Conservation (phyloP, 2,888 invertebrate species). For the Hydroisotoma schaefferi region DNA sequence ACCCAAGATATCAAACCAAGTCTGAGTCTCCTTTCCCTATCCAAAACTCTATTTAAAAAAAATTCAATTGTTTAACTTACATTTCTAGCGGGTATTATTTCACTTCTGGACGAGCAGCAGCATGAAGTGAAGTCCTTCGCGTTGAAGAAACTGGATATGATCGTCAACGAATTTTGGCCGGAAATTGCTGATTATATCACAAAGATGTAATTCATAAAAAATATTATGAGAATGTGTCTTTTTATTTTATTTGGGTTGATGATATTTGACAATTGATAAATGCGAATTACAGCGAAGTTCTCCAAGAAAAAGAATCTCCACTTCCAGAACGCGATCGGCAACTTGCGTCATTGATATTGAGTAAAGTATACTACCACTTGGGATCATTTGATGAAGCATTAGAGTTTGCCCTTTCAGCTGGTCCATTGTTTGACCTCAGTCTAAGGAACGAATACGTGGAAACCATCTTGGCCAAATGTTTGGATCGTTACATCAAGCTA, state of each 20-base stretch:
- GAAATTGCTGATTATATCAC: conserved; percentile 97
- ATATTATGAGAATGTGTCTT: neutral
- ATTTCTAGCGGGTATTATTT: conserved; percentile 91
- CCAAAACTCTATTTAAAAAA: no score
- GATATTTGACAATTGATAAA: conserved; percentile 10
- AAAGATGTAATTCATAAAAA: conserved; percentile 78
- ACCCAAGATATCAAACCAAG: no score
- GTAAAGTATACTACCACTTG: conserved; percentile 96
- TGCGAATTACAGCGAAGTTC: conserved; percentile 66
- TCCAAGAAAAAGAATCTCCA: conserved; percentile 80
- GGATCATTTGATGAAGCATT: conserved; percentile 95
- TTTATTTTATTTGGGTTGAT: conserved; percentile 14
- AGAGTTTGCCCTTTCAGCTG: conserved; percentile 95
- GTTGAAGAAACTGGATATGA: conserved; percentile 82
- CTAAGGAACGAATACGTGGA: conserved; percentile 92
- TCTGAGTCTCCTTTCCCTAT: no score
- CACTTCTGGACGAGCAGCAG: conserved; percentile 90
- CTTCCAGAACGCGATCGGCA: conserved; percentile 75
- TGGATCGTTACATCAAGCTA: conserved; percentile 87
- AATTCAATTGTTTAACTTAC: no score
- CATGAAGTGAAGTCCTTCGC: conserved; percentile 91
- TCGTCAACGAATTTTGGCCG: conserved; percentile 98
- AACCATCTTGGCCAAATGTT: conserved; percentile 88
- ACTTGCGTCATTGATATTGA: conserved; percentile 92
- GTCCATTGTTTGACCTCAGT: conserved; percentile 90